A percentile compares a stretch with the other conserved stretches of the same genome.
These are phyloP conservation scores for Bicyclus anynana DNA, from an alignment of 1,140 invertebrate genomes.

Conservation along the genomic window DNA sequence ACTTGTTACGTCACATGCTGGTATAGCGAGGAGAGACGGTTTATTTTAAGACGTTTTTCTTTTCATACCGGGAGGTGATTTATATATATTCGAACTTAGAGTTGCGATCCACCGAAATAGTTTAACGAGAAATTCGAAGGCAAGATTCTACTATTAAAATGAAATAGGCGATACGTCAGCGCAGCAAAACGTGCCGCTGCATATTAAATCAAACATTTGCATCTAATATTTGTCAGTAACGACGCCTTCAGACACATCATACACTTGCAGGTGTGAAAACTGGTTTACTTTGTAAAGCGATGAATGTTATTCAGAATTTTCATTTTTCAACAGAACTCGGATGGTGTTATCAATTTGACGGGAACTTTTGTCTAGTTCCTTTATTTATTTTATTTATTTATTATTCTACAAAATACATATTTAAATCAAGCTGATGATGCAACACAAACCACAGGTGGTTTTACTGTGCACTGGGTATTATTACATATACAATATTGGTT, in stretches of 20 bases:
- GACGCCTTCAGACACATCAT: conserved; percentile 1
- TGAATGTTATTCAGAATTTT: too few species aligned
- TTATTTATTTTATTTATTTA: too few species aligned
- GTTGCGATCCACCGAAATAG: conserved; percentile 52
- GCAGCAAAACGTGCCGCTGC: conserved; percentile 14
- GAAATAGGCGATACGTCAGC: conserved; percentile 18
- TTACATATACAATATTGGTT: too few species aligned
- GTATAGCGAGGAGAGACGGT: conserved; percentile 44
- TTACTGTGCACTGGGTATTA: too few species aligned
- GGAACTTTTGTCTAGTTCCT: too few species aligned
- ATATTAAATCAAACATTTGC: conserved; percentile 22
- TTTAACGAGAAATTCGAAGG: conserved; percentile 48
- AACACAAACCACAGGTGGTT: too few species aligned
- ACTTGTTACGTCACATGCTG: conserved; percentile 45
- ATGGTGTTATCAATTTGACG: too few species aligned
- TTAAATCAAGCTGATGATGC: too few species aligned
- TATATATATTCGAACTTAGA: conserved; percentile 49
- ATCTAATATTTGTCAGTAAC: conserved; percentile 7
- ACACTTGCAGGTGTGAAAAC: too few species aligned
- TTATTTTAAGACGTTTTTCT: conserved; percentile 61
- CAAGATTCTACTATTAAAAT: conserved; percentile 23
- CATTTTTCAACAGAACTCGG: too few species aligned
- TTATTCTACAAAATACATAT: too few species aligned
- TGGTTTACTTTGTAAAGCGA: too few species aligned
- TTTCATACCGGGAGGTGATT: conserved; percentile 60